phyloP scores from a whole-genome alignment of 2,797 vertebrate genomes.

The Brachymystax lenok region DNA sequence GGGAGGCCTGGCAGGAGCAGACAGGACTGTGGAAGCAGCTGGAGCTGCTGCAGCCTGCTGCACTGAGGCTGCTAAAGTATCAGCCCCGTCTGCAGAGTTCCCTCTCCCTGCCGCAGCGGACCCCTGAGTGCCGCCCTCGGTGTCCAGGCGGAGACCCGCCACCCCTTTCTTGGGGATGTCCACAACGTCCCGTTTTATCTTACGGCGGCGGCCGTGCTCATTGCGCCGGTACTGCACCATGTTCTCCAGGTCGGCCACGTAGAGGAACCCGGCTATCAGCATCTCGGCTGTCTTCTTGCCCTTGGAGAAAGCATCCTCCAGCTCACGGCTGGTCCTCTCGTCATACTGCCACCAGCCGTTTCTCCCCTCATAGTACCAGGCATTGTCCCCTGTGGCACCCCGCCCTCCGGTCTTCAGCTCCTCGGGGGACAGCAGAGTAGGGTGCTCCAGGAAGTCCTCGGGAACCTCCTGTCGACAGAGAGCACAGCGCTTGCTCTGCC shows the following conservation, averaged over 20 bases:
- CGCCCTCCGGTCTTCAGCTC: conserved; percentile 94
- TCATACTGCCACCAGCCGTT: conserved; percentile 99
- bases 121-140: conserved; percentile 60
- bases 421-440: conserved; percentile 92
- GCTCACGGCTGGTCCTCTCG: conserved; percentile 94
- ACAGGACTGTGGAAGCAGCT: conserved; percentile 57
- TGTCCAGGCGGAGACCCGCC: conserved; percentile 90
- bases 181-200: conserved; percentile 94
- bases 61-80: conserved; percentile 68
- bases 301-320: conserved; percentile 96
- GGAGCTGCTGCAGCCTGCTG: conserved; percentile 66
- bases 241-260: conserved; percentile 96
- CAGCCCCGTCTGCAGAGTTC: conserved; percentile 92
- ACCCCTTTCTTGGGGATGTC: conserved; percentile 99
- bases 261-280: conserved; percentile 97
- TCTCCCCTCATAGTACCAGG: conserved; percentile 98
- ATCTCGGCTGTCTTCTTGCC: conserved; percentile 98
- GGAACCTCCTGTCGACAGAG: conserved; percentile 98
- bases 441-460: conserved; percentile 96
- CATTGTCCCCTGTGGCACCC: conserved; percentile 82
- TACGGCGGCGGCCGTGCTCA: conserved; percentile 93
- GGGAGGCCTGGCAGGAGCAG: conserved; percentile 76
- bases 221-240: conserved; percentile 99
- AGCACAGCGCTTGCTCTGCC: conserved; percentile 97
- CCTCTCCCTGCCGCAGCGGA: conserved; percentile 77